Evolutionary conservation across 2,888 invertebrate species (phyloP).

Genomic region (Cyaniris semiargus): DNA sequence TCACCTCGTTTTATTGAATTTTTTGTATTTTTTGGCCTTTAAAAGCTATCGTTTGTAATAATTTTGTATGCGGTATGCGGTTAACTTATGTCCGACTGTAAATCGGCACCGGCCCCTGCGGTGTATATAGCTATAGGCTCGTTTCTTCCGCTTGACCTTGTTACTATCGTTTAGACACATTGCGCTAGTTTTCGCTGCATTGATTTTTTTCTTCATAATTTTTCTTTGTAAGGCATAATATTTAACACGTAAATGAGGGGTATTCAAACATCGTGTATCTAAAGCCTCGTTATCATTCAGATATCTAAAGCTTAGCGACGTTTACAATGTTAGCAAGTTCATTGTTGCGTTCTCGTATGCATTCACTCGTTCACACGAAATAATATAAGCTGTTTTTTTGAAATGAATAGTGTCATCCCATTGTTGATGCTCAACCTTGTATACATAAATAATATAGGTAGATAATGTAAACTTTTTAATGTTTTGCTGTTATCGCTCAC

Average conservation of each 20-base stretch:
- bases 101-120: neutral
- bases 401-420: neutral
- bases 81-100: slow-evolving; percentile 15
- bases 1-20: neutral
- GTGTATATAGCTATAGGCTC: slow-evolving; percentile 67
- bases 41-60: slow-evolving; percentile 26
- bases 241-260: neutral
- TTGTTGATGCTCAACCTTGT: neutral
- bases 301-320: slow-evolving; percentile 31
- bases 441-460: neutral
- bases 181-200: slow-evolving; percentile 42
- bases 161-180: slow-evolving; percentile 36
- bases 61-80: slow-evolving; percentile 30
- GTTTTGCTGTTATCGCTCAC: slow-evolving; percentile 18
- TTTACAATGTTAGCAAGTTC: slow-evolving; percentile 1
- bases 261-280: slow-evolving; percentile 10
- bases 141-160: slow-evolving; percentile 73
- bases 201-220: slow-evolving; percentile 39
- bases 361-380: neutral
- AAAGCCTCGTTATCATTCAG: slow-evolving; percentile 33
- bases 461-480: slow-evolving; percentile 4
- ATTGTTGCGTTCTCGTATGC: neutral
- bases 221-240: neutral
- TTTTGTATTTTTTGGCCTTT: neutral
- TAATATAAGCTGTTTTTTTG: neutral